Percentiles rank a stretch among this genome's conserved stretches.
Evolutionary conservation across 1,140 invertebrate species (phyloP).

Genomic region (Rhagoletis pomonella): DNA sequence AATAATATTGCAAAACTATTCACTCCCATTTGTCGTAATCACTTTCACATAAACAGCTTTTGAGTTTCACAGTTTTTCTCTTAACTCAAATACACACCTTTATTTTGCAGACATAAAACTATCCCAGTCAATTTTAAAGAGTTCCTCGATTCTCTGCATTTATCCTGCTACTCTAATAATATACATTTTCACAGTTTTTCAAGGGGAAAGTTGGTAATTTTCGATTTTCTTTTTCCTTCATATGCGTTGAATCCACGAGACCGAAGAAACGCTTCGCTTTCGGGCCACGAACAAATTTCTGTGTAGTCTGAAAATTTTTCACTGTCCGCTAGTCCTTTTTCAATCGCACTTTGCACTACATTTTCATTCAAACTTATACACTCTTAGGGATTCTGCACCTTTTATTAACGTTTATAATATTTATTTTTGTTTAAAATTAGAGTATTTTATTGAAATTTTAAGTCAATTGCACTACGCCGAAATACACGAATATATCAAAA

Average conservation of each 20-base stretch:
- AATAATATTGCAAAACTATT: constrained; percentile 40
- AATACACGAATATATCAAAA: constrained; percentile 38
- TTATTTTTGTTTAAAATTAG: constrained; percentile 47
- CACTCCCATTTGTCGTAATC: constrained; percentile 34
- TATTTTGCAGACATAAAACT: neutral
- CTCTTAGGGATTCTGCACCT: constrained; percentile 1
- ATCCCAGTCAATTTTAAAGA: constrained; percentile 22
- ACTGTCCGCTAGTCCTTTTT: constrained; percentile 42
- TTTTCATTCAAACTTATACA: constrained; percentile 46
- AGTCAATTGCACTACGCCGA: constrained; percentile 46
- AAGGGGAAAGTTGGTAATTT: constrained; percentile 41
- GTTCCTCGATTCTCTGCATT: constrained; percentile 41
- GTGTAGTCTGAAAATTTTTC: constrained; percentile 56
- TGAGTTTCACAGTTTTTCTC: constrained; percentile 55
- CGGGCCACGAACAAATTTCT: constrained; percentile 58
- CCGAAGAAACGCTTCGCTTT: constrained; percentile 57
- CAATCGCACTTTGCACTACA: constrained; percentile 50
- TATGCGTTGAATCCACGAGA: constrained; percentile 45
- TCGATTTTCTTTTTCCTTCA: constrained; percentile 40
- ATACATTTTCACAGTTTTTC: constrained; percentile 40
- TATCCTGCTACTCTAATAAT: neutral
- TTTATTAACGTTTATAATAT: constrained; percentile 52
- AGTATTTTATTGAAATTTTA: constrained; percentile 58
- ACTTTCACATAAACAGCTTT: constrained; percentile 33
- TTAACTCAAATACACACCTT: constrained; percentile 26